Evolutionary conservation across 2,113 vertebrate genomes (phyloP).

Genomic region (Theristicus caerulescens): DNA sequence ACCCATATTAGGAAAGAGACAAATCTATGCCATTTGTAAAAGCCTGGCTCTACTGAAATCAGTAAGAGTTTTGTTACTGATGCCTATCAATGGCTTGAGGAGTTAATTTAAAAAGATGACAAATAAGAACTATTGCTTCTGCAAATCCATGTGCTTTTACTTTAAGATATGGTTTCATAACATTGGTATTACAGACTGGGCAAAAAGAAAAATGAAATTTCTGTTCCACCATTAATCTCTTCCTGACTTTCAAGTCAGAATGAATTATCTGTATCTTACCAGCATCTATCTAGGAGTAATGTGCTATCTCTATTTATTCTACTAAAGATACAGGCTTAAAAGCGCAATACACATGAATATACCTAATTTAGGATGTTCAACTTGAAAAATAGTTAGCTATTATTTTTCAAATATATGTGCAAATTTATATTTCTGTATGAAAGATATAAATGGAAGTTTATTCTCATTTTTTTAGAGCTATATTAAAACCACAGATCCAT

Average conservation of each 20-base stretch:
- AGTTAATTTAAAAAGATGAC: background rate
- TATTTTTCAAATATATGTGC: background rate
- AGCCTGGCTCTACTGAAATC: constrained; percentile 5
- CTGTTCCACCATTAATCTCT: background rate
- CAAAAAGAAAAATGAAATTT: background rate
- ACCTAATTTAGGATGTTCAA: background rate
- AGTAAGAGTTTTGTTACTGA: background rate
- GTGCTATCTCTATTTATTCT: background rate
- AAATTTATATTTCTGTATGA: background rate
- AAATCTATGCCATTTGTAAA: constrained; percentile 13
- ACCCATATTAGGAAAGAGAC: constrained; percentile 47
- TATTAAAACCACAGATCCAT: background rate
- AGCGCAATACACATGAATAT: background rate
- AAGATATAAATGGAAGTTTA: background rate
- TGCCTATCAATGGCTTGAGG: background rate
- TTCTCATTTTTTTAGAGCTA: background rate
- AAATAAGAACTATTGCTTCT: background rate
- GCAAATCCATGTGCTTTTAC: constrained; percentile 6
- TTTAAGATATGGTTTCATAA: background rate
- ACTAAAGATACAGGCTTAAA: background rate
- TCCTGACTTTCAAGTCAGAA: background rate
- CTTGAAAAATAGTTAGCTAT: background rate
- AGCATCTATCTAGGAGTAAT: background rate
- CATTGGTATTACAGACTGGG: background rate
- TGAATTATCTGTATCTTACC: background rate